Base-by-base conservation (phyloP, 2,113 vertebrate genomes). In the Hydrochoerus hydrochaeris region DNA sequence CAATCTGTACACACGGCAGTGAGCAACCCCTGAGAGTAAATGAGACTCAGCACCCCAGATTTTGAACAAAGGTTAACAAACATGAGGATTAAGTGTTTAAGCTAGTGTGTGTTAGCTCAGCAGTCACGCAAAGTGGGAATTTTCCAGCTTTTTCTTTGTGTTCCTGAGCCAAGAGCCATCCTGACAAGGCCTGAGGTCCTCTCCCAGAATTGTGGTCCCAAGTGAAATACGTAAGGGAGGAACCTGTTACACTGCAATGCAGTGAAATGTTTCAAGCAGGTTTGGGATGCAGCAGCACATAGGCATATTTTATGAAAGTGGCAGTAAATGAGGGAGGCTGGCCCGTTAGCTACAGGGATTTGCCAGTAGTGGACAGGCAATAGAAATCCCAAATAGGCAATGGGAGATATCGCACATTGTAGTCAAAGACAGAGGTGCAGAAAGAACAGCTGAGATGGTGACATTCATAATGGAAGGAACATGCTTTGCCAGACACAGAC, bases 201-300 rank as follows among this genome's bases (percentile, higher is more conserved):
- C n/a, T 71, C 44, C 83, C 32, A 38, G 24, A 82, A 44, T 62
- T 9, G 49, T 24, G 94, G 85, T 26, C 58, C 38, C 35, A 32
- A 81, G 14, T 58, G 54, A 90, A 90, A 62, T 86, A n/a, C 11
- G 20, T 17, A 65, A 92, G 28, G 57, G 32, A 75, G 65, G 57
- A 52, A 93, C 58, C 90, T 77, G n/a, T 87, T 82, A 60, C 26
- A 44, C 49, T 87, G 58, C 35, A 19, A 85, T 85, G 16, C 7
- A 35, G 54, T 81, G 90, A 71, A 90, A 86, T 91, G 85, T 77
- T 89, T 88, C 71, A 93, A 89, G 60, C 69, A 75, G 26, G n/a
- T 85, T 14, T 30, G 30, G 28, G 57, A 44, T 22, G 0, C 13
- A 44, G 85, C 81, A 28, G 46, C 57, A 0, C 8, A 7, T 38